Evolutionary conservation across 2,113 vertebrate genomes (phyloP).

Genomic region (Pseudopodoces humilis): DNA sequence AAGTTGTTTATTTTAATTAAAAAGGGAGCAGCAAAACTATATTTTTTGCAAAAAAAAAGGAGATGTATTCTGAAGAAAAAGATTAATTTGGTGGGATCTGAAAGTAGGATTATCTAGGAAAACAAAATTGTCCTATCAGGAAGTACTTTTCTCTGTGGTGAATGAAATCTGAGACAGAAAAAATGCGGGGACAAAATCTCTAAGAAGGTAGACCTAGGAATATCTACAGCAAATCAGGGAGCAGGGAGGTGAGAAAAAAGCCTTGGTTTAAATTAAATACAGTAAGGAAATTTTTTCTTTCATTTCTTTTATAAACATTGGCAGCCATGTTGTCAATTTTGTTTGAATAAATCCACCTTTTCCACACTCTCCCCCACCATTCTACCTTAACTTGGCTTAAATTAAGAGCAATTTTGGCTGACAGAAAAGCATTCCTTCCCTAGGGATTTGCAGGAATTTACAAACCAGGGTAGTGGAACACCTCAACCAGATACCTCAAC

Average conservation of each 20-base stretch:
- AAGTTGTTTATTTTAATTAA: neutral
- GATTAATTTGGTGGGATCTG: neutral
- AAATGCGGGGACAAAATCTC: neutral
- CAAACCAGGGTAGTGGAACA: neutral
- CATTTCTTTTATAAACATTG: slow-evolving; percentile 19
- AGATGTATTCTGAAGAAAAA: neutral
- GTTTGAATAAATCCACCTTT: slow-evolving; percentile 16
- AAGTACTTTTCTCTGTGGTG: neutral
- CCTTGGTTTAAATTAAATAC: neutral
- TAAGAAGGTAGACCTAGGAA: slow-evolving; percentile 8
- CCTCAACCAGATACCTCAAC: neutral
- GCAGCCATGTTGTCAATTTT: neutral
- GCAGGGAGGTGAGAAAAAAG: neutral
- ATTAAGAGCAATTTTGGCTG: neutral
- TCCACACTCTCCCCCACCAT: neutral
- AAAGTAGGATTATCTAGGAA: neutral
- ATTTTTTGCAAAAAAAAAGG: neutral
- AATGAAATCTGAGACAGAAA: neutral
- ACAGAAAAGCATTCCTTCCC: slow-evolving; percentile 1
- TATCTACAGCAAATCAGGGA: neutral
- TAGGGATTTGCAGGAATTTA: neutral
- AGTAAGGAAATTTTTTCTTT: neutral
- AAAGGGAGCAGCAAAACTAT: neutral
- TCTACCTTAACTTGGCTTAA: neutral
- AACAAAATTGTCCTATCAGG: neutral